Evolutionary conservation across 2,113 vertebrate species (phyloP).

Genomic region (Trichechus manatus): DNA sequence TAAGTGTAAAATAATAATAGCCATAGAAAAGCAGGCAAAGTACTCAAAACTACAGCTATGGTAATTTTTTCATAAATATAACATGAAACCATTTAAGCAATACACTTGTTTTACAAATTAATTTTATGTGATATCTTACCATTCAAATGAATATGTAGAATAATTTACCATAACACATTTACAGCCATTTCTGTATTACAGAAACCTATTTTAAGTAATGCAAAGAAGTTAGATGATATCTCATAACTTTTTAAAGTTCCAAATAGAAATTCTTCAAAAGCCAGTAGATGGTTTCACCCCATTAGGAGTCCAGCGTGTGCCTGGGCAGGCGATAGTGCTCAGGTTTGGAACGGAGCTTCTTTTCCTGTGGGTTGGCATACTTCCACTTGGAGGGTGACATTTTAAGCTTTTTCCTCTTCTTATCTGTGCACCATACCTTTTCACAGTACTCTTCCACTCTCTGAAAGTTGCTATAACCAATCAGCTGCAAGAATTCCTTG

Average conservation of each 20-base stretch:
- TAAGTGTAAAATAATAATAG: constrained; percentile 69
- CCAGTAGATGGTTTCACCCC: background rate
- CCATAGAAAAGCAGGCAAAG: constrained; percentile 78
- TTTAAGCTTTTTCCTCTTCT: constrained; percentile 95
- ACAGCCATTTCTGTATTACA: constrained; percentile 83
- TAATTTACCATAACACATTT: constrained; percentile 83
- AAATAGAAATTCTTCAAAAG: constrained; percentile 69
- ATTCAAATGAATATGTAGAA: constrained; percentile 77
- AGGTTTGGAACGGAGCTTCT: constrained; percentile 86
- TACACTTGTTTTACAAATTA: constrained; percentile 62
- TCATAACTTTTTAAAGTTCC: constrained; percentile 64
- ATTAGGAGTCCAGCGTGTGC: constrained; percentile 91
- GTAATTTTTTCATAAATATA: constrained; percentile 68
- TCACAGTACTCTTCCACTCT: constrained; percentile 98
- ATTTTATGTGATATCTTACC: constrained; percentile 71
- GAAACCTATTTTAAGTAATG: constrained; percentile 76
- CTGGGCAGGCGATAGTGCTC: constrained; percentile 93
- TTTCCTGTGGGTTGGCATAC: constrained; percentile 90
- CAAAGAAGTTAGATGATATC: constrained; percentile 63
- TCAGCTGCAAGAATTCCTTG: constrained; percentile 97
- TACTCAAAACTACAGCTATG: constrained; percentile 73
- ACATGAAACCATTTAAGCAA: constrained; percentile 66
- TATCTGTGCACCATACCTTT: constrained; percentile 97
- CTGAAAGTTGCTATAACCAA: constrained; percentile 96
- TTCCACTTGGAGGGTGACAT: constrained; percentile 92